Conservation (phyloP, 35 echinoderm and acorn worm species). For the Lytechinus variegatus region DNA sequence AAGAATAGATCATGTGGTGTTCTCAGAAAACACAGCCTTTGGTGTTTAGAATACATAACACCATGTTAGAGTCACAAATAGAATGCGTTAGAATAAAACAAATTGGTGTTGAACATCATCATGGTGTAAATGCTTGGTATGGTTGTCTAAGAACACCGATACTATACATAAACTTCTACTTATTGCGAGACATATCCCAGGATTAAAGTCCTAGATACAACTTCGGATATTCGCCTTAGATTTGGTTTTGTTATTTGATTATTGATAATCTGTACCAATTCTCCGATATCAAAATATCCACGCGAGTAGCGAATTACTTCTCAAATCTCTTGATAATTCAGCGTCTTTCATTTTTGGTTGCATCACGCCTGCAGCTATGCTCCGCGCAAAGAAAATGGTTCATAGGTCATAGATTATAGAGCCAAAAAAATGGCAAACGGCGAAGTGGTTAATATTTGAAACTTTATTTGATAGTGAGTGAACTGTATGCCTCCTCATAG, state of each 20-base stretch:
- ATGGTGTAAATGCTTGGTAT: too few species aligned
- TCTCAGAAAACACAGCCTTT: too few species aligned
- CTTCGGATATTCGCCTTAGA: not conserved
- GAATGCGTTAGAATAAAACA: too few species aligned
- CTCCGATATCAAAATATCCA: not conserved
- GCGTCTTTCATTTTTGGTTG: not conserved
- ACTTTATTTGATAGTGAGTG: too few species aligned
- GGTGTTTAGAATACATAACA: too few species aligned
- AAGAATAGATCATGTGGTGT: too few species aligned
- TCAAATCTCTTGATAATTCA: not conserved
- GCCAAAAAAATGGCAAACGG: not conserved
- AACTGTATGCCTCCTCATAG: too few species aligned
- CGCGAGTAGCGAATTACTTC: not conserved
- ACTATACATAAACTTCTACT: too few species aligned
- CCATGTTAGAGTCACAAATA: too few species aligned
- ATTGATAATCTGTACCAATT: not conserved
- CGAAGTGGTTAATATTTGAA: not conserved
- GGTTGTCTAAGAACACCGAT: too few species aligned
- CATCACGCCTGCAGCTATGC: not conserved
- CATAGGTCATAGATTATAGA: not conserved
- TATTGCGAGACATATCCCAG: not conserved
- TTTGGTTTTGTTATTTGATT: not conserved
- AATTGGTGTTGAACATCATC: too few species aligned
- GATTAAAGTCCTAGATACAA: not conserved
- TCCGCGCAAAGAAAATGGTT: not conserved